A percentile compares a stretch with the other conserved stretches of the same genome.
Conservation (phyloP, 1,140 invertebrate genomes). For the Tribolium castaneum region DNA sequence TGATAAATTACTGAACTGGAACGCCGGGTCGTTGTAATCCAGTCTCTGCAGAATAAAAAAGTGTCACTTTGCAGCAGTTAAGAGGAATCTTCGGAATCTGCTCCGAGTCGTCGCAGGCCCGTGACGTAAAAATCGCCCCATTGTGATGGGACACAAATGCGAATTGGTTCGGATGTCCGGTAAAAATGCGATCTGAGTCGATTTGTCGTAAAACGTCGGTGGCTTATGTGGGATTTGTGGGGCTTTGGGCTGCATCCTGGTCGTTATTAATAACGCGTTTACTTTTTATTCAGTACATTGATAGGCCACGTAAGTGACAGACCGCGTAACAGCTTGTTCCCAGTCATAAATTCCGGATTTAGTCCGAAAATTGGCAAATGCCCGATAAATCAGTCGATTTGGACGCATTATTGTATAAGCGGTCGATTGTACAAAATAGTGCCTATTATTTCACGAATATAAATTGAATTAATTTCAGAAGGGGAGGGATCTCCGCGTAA, state of each 20-base stretch:
- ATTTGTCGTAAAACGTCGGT: constrained; percentile 4
- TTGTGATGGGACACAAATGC: constrained; percentile 28
- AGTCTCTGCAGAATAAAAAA: neutral
- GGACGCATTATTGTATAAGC: neutral
- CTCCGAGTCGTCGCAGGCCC: neutral
- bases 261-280: constrained; percentile 24
- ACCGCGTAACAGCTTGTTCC: constrained; percentile 20
- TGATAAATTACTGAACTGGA: neutral
- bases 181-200: constrained; percentile 29
- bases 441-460: constrained; percentile 8
- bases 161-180: constrained; percentile 6
- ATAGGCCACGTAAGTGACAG: constrained; percentile 28
- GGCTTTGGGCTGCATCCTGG: constrained; percentile 10
- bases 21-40: neutral
- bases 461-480: constrained; percentile 18
- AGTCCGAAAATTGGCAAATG: constrained; percentile 22
- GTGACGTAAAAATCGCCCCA: neutral
- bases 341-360: constrained; percentile 33
- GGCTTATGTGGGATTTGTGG: constrained; percentile 14
- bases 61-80: neutral
- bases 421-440: constrained; percentile 8
- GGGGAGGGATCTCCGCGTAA: neutral
- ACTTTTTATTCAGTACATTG: constrained; percentile 4
- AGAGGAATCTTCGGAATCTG: neutral
- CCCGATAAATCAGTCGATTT: constrained; percentile 22